These are phyloP conservation scores for Tiliqua scincoides DNA, from an alignment of 2,113 vertebrate species.

Conservation along the genomic window DNA sequence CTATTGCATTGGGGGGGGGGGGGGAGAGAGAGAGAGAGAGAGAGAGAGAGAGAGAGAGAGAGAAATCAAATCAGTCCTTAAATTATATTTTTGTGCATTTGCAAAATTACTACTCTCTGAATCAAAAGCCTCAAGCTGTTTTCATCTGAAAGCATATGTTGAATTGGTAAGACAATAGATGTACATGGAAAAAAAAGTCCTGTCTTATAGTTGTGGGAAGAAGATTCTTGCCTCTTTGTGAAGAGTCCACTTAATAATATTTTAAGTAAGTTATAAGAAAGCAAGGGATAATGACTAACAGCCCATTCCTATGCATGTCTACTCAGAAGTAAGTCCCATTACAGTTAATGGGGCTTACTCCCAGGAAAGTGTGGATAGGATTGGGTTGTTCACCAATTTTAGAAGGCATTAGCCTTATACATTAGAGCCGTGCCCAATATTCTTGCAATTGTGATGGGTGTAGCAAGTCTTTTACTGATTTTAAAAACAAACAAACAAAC, in stretches of 20 bases:
- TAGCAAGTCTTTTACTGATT: not conserved
- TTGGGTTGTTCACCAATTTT: no score
- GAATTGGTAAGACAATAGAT: conserved; percentile 61
- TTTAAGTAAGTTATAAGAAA: conserved; percentile 74
- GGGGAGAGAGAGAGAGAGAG: conserved; percentile 65
- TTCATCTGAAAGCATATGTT: conserved; percentile 68
- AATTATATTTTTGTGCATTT: conserved; percentile 76
- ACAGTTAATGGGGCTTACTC: no score
- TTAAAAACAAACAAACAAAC: no score
- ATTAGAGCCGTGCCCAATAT: not conserved
- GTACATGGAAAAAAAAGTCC: conserved; percentile 47
- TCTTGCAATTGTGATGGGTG: not conserved
- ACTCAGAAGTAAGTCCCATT: no score
- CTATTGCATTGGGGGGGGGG: conserved; percentile 35
- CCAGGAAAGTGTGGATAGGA: no score
- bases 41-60: no score
- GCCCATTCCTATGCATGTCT: no score
- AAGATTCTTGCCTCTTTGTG: conserved; percentile 21
- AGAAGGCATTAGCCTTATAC: conserved; percentile 34
- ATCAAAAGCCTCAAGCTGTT: conserved; percentile 75
- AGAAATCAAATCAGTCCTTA: conserved; percentile 72
- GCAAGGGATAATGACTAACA: conserved; percentile 60
- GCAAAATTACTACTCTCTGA: conserved; percentile 73
- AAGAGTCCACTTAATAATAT: conserved; percentile 50
- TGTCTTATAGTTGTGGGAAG: conserved; percentile 31